Conservation (phyloP, 1,140 invertebrate species). For the Heliconius nattereri region DNA sequence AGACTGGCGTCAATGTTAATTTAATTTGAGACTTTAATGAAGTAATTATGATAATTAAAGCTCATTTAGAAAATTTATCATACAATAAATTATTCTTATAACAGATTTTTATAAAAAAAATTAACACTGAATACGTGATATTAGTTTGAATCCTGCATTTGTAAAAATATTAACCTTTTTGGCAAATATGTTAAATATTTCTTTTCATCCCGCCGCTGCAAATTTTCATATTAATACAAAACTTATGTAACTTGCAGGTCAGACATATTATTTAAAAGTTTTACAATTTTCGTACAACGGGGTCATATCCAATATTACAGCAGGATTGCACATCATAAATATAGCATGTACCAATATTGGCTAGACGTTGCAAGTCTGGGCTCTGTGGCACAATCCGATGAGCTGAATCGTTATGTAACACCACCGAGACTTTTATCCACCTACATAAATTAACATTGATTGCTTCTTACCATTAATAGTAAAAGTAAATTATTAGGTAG, state of each 20-base stretch:
- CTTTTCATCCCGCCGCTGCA: not conserved
- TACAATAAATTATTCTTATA: too few species aligned
- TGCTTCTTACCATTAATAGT: not conserved
- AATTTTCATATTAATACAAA: not conserved
- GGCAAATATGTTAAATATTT: not conserved
- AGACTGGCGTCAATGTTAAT: too few species aligned
- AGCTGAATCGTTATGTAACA: conserved; percentile 33
- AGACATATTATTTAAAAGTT: not conserved
- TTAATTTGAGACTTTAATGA: too few species aligned
- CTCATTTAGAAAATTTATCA: too few species aligned
- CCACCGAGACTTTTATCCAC: not conserved
- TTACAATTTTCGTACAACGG: conserved; percentile 7
- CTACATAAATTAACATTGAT: conserved; percentile 19
- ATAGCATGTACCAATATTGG: conserved; percentile 24
- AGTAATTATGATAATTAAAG: too few species aligned
- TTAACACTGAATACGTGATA: too few species aligned
- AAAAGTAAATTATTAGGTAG: not conserved
- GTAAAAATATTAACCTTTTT: too few species aligned
- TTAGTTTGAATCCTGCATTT: too few species aligned
- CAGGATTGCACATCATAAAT: conserved; percentile 19
- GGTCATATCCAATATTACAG: conserved; percentile 17
- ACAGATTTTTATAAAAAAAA: too few species aligned
- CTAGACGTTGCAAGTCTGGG: conserved; percentile 17
- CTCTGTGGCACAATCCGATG: conserved; percentile 36
- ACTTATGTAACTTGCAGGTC: not conserved